A percentile compares a stretch with the other conserved stretches of the same genome.
These are phyloP conservation scores for Drosophila melanogaster DNA, from an alignment of 1,140 invertebrate species.

Conservation along the genomic window Release_6_plus_ISO1_MT NT_033779.5:8466501-8467000, in stretches of 20 bases:
- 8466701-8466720: background rate
- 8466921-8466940: conserved; percentile 57
- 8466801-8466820: conserved; percentile 37
- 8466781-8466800: background rate
- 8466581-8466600: too few relatives aligned
- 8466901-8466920: conserved; percentile 45
- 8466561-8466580: background rate
- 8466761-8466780: conserved; percentile 2
- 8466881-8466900: conserved; percentile 2
- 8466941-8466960: conserved; percentile 64
- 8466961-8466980: conserved; percentile 37
- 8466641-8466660: too few relatives aligned
- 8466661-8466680: too few relatives aligned
- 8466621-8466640: too few relatives aligned
- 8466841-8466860: background rate
- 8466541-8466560: background rate
- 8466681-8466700: too few relatives aligned
- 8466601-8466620: too few relatives aligned
- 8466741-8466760: conserved; percentile 25
- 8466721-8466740: conserved; percentile 43
- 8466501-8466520: background rate
- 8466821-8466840: conserved; percentile 31
- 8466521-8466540: background rate
- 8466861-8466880: conserved; percentile 7
- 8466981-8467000: conserved; percentile 38